These are phyloP conservation scores for Micrastur ruficollis DNA, from an alignment of 2,797 vertebrate species.

Conservation along the genomic window DNA sequence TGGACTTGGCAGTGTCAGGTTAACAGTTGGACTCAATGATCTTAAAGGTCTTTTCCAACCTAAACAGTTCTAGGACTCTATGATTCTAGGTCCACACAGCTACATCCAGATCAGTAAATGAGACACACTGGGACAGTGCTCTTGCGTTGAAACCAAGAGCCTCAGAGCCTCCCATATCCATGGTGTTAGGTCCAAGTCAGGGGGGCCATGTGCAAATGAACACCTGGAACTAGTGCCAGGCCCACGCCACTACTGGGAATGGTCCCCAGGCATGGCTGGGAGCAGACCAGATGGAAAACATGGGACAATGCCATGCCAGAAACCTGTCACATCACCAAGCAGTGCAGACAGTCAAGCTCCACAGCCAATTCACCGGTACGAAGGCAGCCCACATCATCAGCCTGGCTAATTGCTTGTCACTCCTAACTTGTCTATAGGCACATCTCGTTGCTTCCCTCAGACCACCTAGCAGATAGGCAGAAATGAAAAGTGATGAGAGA, in stretches of 20 bases:
- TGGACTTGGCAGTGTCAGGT: no score
- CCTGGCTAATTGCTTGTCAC: not conserved
- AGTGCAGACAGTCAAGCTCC: not conserved
- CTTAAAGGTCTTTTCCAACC: no score
- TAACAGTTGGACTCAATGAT: no score
- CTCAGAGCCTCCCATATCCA: rapidly evolving
- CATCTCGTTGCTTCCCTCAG: not conserved
- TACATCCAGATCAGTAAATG: not conserved
- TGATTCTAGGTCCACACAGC: not conserved
- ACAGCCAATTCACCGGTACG: rapidly evolving
- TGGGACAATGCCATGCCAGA: rapidly evolving
- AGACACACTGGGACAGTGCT: not conserved
- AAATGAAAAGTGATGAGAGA: not conserved
- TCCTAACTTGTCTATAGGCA: not conserved
- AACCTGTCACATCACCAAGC: not conserved
- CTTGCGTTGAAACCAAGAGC: not conserved
- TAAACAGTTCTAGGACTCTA: no score
- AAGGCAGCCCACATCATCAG: not conserved
- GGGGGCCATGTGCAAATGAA: not conserved
- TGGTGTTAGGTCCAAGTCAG: rapidly evolving
- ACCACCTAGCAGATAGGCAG: not conserved
- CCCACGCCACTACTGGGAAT: not conserved
- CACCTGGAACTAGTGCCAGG: not conserved
- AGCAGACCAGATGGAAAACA: not conserved
- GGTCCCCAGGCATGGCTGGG: not conserved